Evolutionary conservation across 2,113 vertebrate species (phyloP).

Genomic region (Bubalus kerabau): DNA sequence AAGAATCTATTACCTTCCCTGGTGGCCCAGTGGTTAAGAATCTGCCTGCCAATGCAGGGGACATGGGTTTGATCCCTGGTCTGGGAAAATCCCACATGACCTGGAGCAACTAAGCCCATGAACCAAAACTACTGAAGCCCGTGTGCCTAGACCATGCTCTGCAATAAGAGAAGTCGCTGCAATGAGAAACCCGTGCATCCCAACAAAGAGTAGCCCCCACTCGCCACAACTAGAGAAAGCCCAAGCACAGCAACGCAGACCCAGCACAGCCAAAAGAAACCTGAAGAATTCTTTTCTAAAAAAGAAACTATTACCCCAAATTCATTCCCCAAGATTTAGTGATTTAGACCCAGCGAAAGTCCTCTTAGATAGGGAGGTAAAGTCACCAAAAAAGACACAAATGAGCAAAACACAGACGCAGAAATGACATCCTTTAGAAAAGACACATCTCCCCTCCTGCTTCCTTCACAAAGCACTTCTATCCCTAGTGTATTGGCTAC

Average conservation of each 20-base stretch:
- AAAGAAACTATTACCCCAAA: not conserved
- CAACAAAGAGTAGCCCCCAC: not conserved
- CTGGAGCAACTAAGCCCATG: not conserved
- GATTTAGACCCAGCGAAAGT: not conserved
- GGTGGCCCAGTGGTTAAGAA: not conserved
- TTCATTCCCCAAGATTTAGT: not conserved
- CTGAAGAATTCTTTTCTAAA: not conserved
- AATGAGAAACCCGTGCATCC: not conserved
- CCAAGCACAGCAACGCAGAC: not conserved
- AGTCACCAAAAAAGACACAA: not conserved
- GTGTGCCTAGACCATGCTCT: not conserved
- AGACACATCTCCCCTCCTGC: not conserved
- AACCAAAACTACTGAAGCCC: not conserved
- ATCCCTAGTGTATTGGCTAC: rapidly evolving
- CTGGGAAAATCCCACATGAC: not conserved
- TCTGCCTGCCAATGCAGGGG: not conserved
- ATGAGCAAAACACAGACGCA: not conserved
- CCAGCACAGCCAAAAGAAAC: not conserved
- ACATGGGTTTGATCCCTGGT: not conserved
- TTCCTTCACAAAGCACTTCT: not conserved
- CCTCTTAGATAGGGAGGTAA: not conserved
- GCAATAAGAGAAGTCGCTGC: not conserved
- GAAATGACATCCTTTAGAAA: not conserved
- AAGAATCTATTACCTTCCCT: not conserved
- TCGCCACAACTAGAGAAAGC: not conserved